Conservation (phyloP, 2,797 vertebrate species). For the Galagoides demidoff region DNA sequence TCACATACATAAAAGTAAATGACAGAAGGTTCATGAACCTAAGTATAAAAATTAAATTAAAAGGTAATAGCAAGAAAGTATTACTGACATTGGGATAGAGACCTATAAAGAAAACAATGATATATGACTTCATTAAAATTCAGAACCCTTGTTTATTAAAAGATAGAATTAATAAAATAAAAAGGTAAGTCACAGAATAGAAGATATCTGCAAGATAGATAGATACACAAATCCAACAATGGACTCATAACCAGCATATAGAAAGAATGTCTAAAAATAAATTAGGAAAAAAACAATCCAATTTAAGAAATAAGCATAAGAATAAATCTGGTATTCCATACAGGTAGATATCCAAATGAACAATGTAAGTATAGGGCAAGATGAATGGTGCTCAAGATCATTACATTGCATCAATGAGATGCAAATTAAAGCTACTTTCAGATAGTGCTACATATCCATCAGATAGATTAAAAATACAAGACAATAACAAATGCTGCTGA, state of each 20-base stretch:
- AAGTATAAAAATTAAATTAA: not conserved
- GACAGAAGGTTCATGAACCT: not conserved
- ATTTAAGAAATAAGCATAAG: not conserved
- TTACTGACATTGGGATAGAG: not conserved
- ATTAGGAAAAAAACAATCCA: not conserved
- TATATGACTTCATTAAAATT: not conserved
- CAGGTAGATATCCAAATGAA: not conserved
- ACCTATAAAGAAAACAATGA: not conserved
- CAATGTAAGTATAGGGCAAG: not conserved
- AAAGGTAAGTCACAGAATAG: not conserved
- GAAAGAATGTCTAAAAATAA: not conserved
- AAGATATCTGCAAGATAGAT: not conserved
- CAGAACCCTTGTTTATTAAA: not conserved
- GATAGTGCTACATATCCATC: not conserved
- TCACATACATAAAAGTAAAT: not conserved
- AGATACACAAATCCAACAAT: not conserved
- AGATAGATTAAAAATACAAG: not conserved
- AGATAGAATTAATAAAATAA: not conserved
- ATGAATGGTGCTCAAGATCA: not conserved
- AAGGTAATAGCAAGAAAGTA: not conserved
- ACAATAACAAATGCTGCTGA: not conserved
- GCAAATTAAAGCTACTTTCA: not conserved
- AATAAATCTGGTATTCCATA: not conserved
- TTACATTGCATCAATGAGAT: not conserved
- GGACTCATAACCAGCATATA: not conserved